phyloP scores from a whole-genome alignment of 2,797 vertebrate species.

The Lateolabrax maculatus region DNA sequence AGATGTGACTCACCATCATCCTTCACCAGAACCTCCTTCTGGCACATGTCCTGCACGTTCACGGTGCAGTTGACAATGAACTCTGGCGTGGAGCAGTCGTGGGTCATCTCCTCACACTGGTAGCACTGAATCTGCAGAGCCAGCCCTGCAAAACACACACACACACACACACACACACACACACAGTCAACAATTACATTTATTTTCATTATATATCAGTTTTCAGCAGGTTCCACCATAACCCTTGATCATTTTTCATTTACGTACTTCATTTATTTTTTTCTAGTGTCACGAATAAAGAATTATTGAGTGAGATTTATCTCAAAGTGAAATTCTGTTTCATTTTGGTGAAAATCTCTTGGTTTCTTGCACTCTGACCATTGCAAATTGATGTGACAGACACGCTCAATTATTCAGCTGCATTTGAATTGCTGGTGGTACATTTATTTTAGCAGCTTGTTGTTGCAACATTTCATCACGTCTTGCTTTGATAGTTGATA shows the following conservation, averaged over 20 bases:
- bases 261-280: background rate
- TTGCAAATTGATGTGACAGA: slow-evolving; percentile 47
- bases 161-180: slow-evolving; percentile 27
- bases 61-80: slow-evolving; percentile 98
- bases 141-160: slow-evolving; percentile 80
- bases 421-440: background rate
- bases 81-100: slow-evolving; percentile 94
- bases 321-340: background rate
- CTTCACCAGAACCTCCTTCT: slow-evolving; percentile 97
- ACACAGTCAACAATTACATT: background rate
- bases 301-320: slow-evolving; percentile 1
- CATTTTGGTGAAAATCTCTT: slow-evolving; percentile 29
- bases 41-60: slow-evolving; percentile 98
- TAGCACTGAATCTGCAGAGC: slow-evolving; percentile 98
- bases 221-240: background rate
- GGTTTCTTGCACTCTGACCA: background rate
- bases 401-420: slow-evolving; percentile 41
- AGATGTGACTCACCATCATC: slow-evolving; percentile 89
- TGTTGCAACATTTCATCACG: slow-evolving; percentile 46
- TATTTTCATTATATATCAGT: background rate
- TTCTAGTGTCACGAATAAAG: slow-evolving; percentile 11
- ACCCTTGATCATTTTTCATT: background rate
- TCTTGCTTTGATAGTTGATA: slow-evolving; percentile 23
- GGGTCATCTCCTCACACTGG: slow-evolving; percentile 96
- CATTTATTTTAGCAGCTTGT: slow-evolving; percentile 25